Evolutionary conservation across 2,797 vertebrate genomes (phyloP), one percentile per base, ranked within the genome.

Genomic region (Mallotus villosus): DNA sequence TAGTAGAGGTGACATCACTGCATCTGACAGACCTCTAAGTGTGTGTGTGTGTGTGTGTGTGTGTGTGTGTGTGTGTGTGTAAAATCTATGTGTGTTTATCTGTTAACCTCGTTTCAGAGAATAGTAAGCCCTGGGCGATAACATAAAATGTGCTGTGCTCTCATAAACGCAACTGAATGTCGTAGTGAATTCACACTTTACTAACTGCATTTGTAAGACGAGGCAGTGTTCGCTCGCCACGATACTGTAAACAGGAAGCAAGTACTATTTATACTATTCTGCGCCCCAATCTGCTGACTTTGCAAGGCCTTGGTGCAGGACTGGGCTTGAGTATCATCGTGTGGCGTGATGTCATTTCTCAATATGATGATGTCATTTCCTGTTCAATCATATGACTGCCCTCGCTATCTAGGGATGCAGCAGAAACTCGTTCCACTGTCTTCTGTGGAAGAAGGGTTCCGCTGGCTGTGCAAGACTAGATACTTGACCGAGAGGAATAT

Each of bases 1-100:
- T 73, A 84, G 81, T 62, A 65, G 68, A 57, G 80, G 78, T 90
- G 88, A 89, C 82, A 82, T 89, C 88, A 90, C 82, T 75, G 62
- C 79, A 77, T 66, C 74, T 81, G 68, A 70, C 79, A 71, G 78
- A 70, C 74, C 73, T 57, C 25, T 67, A 61, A 19, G 76, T 77
- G 69, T 78, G 66, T 69, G 63, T 76, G 64, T 53, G 25, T 32
- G 62, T 67, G 46, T 63, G 8, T 51, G 41, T 19, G 12, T 65
- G 17, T 51, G 41, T 51, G 9, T 6, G 16, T 19, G 66, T 69
- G 63, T 75, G 65, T 49, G 25, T 27, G 59, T 67, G 49, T 60
- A 6, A 7, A n/a, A 34, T 55, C 62, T 49, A 5, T 37, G 57
- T 12, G 22, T 34, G 22, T 78, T 60, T 84, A 4, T 62, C 37